A percentile compares a stretch with the other conserved stretches of the same genome.
These are phyloP conservation scores for Oncorhynchus kisutch DNA, from an alignment of 2,113 vertebrate genomes.

Conservation along the genomic window DNA sequence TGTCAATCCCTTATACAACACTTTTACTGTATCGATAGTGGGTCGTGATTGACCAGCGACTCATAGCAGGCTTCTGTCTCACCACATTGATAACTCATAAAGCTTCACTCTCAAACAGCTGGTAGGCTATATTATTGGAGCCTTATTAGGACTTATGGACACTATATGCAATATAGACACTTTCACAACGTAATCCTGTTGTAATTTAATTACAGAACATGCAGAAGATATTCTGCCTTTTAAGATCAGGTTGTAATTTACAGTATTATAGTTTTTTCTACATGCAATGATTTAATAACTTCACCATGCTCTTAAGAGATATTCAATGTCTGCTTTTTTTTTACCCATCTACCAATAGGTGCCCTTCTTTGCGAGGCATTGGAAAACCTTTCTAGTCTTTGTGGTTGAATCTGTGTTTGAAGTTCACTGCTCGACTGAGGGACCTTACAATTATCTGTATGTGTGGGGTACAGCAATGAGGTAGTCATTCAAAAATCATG, in stretches of 20 bases:
- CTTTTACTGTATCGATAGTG: not conserved
- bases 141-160: not conserved
- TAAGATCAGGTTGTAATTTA: not conserved
- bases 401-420: too few relatives aligned
- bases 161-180: not conserved
- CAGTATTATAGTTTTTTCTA: not conserved
- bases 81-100: not conserved
- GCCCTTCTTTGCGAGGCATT: not conserved
- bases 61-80: not conserved
- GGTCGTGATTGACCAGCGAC: not conserved
- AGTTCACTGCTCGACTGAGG: too few relatives aligned
- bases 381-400: too few relatives aligned
- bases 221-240: not conserved
- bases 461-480: too few relatives aligned
- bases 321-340: too few relatives aligned
- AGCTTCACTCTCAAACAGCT: slow-evolving; percentile 1
- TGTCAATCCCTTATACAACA: not conserved
- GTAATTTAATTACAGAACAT: not conserved
- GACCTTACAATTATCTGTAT: too few relatives aligned
- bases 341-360: too few relatives aligned
- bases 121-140: not conserved
- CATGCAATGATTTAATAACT: too few relatives aligned
- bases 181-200: not conserved
- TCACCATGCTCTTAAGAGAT: too few relatives aligned
- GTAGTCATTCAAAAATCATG: too few relatives aligned